These are phyloP conservation scores for Notothenia coriiceps DNA, from an alignment of 2,113 vertebrate genomes.

Conservation along the genomic window DNA sequence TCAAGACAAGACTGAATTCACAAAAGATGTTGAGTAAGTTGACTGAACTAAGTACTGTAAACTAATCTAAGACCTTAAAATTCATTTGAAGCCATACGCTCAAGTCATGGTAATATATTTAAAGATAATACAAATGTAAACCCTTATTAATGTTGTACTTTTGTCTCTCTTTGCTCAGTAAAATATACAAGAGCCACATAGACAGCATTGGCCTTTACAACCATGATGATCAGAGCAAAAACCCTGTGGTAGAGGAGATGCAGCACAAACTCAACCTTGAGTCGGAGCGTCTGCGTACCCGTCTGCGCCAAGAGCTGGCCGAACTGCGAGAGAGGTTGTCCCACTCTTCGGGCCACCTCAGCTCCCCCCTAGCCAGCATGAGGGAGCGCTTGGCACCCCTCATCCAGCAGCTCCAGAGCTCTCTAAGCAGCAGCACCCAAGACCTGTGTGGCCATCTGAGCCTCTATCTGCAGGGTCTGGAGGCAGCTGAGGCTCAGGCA, in stretches of 20 bases:
- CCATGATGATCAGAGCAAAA: conserved; percentile 68
- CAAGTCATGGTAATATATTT: not conserved
- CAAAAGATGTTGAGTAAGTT: conserved; percentile 81
- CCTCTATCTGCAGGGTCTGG: conserved; percentile 69
- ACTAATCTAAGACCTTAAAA: not conserved
- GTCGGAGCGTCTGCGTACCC: conserved; percentile 76
- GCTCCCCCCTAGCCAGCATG: conserved; percentile 80
- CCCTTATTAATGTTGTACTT: not conserved
- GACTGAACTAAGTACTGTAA: not conserved
- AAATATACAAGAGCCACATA: conserved; percentile 84
- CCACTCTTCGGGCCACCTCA: conserved; percentile 79
- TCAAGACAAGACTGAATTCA: conserved; percentile 75
- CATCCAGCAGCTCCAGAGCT: conserved; percentile 84
- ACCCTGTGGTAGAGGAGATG: conserved; percentile 65
- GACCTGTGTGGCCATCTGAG: conserved; percentile 85
- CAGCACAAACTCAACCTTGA: conserved; percentile 76
- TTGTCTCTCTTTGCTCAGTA: conserved; percentile 52
- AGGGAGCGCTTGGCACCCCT: conserved; percentile 83
- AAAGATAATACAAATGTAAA: not conserved
- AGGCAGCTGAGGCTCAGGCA: conserved; percentile 62
- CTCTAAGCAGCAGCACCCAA: conserved; percentile 81
- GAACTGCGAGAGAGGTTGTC: conserved; percentile 85
- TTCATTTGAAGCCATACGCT: not conserved
- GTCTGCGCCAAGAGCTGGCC: conserved; percentile 86
- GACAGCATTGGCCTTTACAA: conserved; percentile 79